Conservation (phyloP, 2,888 invertebrate genomes). For the Scaptomyza polygonia region DNA sequence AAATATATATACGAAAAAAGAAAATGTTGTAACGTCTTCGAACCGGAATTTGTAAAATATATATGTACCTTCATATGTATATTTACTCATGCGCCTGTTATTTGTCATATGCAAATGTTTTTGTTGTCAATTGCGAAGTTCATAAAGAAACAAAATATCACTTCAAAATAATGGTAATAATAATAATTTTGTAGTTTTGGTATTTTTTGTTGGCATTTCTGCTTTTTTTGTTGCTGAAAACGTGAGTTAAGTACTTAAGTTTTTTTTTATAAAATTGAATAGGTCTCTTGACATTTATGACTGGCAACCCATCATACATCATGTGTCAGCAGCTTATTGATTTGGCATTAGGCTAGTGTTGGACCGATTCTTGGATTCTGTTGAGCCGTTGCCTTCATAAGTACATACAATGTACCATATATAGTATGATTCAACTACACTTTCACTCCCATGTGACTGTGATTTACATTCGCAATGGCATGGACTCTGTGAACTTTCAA, state of each 20-base stretch:
- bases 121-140: conserved; percentile 21
- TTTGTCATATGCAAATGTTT: conserved; percentile 49
- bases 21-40: conserved; percentile 46
- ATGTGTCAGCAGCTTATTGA: conserved; percentile 13
- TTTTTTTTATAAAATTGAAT: conserved; percentile 21
- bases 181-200: conserved; percentile 15
- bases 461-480: conserved; percentile 26
- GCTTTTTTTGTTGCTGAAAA: conserved; percentile 25
- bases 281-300: conserved; percentile 36
- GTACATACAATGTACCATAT: conserved; percentile 1
- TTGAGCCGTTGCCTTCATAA: not conserved
- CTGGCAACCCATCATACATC: conserved; percentile 28
- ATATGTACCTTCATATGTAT: not conserved
- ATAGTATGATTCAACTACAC: not conserved
- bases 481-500: conserved; percentile 26
- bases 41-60: conserved; percentile 27
- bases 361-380: conserved; percentile 26
- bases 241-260: conserved; percentile 49
- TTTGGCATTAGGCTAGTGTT: conserved; percentile 15
- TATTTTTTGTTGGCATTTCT: conserved; percentile 7
- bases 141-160: conserved; percentile 17
- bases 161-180: conserved; percentile 21
- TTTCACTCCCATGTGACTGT: not conserved
- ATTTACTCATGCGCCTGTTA: conserved; percentile 22
- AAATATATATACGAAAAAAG: conserved; percentile 7